Conservation (phyloP, 2,113 vertebrate genomes). For the Strix aluco region DNA sequence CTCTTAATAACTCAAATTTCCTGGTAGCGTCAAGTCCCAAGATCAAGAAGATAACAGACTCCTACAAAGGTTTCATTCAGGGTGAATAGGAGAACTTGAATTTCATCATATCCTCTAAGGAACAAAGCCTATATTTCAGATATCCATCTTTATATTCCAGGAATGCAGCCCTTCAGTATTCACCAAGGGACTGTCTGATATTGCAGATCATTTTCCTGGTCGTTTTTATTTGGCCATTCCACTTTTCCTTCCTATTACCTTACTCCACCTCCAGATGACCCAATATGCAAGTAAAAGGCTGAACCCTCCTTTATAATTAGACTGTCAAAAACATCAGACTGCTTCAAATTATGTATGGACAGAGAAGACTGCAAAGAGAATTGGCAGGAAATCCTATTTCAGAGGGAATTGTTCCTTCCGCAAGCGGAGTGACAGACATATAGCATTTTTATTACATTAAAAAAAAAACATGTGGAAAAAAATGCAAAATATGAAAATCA, state of each 20-base stretch:
- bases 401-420: conserved; percentile 29
- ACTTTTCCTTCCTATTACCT: background rate
- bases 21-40: background rate
- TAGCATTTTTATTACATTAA: background rate
- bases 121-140: background rate
- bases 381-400: conserved; percentile 16
- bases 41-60: background rate
- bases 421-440: background rate
- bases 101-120: background rate
- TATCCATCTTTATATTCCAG: background rate
- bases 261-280: background rate
- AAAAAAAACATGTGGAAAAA: background rate
- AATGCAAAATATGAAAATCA: conserved; percentile 48
- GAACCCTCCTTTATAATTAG: background rate
- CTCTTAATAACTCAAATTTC: background rate
- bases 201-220: background rate
- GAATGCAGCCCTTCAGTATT: background rate
- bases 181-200: background rate
- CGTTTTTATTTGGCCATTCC: background rate
- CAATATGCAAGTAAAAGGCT: background rate
- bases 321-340: background rate
- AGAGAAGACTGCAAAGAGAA: background rate
- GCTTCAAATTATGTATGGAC: background rate
- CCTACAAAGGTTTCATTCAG: background rate
- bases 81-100: background rate